These are phyloP conservation scores for Coluber constrictor DNA, from an alignment of 2,797 vertebrate species.

Conservation along the genomic window DNA sequence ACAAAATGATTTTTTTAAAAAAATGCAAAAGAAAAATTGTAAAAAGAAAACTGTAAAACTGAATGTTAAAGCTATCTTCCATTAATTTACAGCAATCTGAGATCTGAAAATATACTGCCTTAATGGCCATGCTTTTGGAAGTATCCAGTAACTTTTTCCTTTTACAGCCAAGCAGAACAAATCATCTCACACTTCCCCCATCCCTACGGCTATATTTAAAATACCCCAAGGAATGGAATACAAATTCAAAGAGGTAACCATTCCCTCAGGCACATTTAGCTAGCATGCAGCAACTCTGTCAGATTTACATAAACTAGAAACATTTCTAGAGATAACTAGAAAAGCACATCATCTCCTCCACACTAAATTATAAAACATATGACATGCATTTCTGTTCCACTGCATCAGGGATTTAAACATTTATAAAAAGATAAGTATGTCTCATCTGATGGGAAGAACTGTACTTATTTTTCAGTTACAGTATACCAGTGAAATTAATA, in stretches of 20 bases:
- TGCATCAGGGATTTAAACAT: background rate
- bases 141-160: background rate
- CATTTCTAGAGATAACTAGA: background rate
- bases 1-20: background rate
- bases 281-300: background rate
- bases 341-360: background rate
- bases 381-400: background rate
- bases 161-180: background rate
- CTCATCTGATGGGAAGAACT: background rate
- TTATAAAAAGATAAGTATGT: background rate
- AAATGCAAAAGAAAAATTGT: background rate
- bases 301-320: background rate
- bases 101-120: background rate
- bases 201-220: background rate
- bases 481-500: background rate
- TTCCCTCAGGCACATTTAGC: background rate
- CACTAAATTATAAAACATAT: background rate
- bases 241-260: background rate
- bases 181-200: background rate
- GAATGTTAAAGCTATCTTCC: slow-evolving; percentile 14
- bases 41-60: slow-evolving; percentile 22
- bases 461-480: background rate
- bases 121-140: background rate
- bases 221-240: background rate
- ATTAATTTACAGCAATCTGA: background rate